Conservation (phyloP, 2,888 invertebrate species). For the Cecidostiba fungosa region DNA sequence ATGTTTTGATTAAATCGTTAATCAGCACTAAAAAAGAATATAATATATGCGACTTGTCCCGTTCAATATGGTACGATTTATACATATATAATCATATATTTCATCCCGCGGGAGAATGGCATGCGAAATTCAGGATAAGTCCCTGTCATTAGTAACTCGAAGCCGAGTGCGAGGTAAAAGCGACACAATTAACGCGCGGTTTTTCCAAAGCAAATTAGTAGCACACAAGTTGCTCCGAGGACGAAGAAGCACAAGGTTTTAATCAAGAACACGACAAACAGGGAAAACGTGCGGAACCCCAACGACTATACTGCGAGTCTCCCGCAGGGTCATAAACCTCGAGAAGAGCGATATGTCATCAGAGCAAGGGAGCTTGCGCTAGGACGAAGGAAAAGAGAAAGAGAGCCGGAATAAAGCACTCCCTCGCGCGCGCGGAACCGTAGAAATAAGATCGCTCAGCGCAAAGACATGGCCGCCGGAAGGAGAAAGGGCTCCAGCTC, state of each 20-base stretch:
- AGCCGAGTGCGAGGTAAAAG: background rate
- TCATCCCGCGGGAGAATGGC: too few relatives aligned
- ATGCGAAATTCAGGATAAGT: background rate
- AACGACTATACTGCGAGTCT: background rate
- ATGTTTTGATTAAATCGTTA: too few relatives aligned
- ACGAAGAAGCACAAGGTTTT: background rate
- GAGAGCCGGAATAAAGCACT: conserved; percentile 7
- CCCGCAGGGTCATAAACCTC: conserved; percentile 17
- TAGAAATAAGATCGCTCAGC: conserved; percentile 18
- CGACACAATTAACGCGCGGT: background rate
- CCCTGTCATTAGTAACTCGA: too few relatives aligned
- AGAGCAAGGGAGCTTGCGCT: background rate
- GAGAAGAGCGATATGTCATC: conserved; percentile 7
- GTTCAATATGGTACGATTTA: too few relatives aligned
- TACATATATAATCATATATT: too few relatives aligned
- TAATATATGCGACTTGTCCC: too few relatives aligned
- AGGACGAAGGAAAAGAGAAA: background rate
- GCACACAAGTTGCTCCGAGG: background rate
- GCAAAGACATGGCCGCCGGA: background rate
- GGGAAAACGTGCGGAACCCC: background rate
- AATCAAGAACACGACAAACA: conserved; percentile 18
- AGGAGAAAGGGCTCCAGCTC: background rate
- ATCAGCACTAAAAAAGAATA: too few relatives aligned
- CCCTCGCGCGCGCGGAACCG: background rate
- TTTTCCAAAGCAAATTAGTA: background rate